Base-by-base conservation (phyloP, 2,113 vertebrate genomes). In the Azemiops feae region DNA sequence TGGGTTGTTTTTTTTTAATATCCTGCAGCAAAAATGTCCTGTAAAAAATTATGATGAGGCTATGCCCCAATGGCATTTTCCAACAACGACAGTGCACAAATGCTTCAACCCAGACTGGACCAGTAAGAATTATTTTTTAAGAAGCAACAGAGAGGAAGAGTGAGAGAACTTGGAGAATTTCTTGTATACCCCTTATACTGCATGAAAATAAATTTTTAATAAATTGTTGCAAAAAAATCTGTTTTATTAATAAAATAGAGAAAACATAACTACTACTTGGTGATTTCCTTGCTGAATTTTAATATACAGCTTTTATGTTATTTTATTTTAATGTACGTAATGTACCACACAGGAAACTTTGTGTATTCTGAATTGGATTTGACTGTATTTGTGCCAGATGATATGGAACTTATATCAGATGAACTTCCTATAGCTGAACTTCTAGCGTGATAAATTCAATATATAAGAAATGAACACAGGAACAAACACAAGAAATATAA, bases 141-240 rank as follows among this genome's bases (percentile, higher is more conserved):
- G 69, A 90, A 90, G 60, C 25, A 90, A 90, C 30, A 91, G 47
- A 81, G 34, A 88, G 52, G 97, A 98, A 98, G 97, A 98, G 97
- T 98, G 98, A 97, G 97, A 87, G 53, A 52, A 93, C 43, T 53
- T 64, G 89, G 92, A 97, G 96, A 97, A 96, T 98, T 98, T 98
- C 98, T 98, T 98, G 96, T 98, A 98, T 97, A 97, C 98, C 98
- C 92, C 97, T 98, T 97, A 97, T 98, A 98, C 97, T 98, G 98
- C 98, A 98, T 98, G 98, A 98, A 93, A 97, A 98, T 97, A 97
- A 96, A 98, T 98, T 98, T 98, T 98, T 98, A 98, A 98, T 98
- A 98, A 98, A 98, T 97, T 98, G 98, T 98, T 98, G 98, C 98
- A 98, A 98, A 98, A 98, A 98, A 98, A 98, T 98, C 97, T 98